Evolutionary conservation across 2,113 vertebrate species (phyloP).

Genomic region (human (Homo sapiens)): GRCh38 chr17:20347001-20347500

Average conservation of each 20-base stretch:
- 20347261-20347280: neutral
- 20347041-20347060: neutral
- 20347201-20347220: neutral
- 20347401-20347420: neutral
- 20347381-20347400: neutral
- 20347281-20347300: neutral
- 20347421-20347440: neutral
- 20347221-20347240: neutral
- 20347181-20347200: neutral
- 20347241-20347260: neutral
- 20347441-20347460: neutral
- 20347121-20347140: neutral
- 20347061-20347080: neutral
- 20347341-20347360: neutral
- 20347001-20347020: neutral
- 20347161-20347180: neutral
- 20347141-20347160: neutral
- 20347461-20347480: neutral
- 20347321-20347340: neutral
- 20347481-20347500: neutral
- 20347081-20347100: too few relatives aligned
- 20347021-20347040: neutral
- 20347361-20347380: neutral
- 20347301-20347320: neutral
- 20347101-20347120: neutral